phyloP scores from a whole-genome alignment of 2,113 vertebrate genomes.

The Etheostoma cragini region DNA sequence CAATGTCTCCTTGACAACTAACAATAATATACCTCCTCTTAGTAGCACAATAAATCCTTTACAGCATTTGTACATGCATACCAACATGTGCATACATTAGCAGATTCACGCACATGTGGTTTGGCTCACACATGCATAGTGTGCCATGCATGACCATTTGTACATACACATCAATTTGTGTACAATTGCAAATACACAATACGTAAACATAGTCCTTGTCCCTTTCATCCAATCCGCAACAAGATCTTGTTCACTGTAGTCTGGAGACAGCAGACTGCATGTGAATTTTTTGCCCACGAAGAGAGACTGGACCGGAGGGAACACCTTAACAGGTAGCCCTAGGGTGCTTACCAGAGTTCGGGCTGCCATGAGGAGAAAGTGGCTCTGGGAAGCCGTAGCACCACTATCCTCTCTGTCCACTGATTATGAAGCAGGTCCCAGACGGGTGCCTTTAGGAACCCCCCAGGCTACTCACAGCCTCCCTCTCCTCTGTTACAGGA shows the following conservation, averaged over 20 bases:
- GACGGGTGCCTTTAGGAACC: slow-evolving; percentile 84
- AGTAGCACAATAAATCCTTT: slow-evolving; percentile 55
- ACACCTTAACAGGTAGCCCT: slow-evolving; percentile 84
- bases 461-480: slow-evolving; percentile 84
- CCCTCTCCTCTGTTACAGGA: slow-evolving; percentile 83
- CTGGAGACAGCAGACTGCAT: slow-evolving; percentile 63
- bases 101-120: slow-evolving; percentile 21
- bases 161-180: slow-evolving; percentile 49
- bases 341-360: slow-evolving; percentile 80
- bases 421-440: slow-evolving; percentile 86
- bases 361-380: slow-evolving; percentile 76
- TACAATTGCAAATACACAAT: slow-evolving; percentile 47
- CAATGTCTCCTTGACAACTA: slow-evolving; percentile 81
- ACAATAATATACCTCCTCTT: slow-evolving; percentile 72
- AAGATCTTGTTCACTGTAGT: slow-evolving; percentile 51
- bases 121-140: slow-evolving; percentile 39
- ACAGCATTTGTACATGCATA: slow-evolving; percentile 54
- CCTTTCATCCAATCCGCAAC: slow-evolving; percentile 48
- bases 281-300: slow-evolving; percentile 80
- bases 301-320: slow-evolving; percentile 80
- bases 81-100: slow-evolving; percentile 52
- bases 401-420: slow-evolving; percentile 83
- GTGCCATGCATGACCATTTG: slow-evolving; percentile 33
- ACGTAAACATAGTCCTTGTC: slow-evolving; percentile 12
- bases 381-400: slow-evolving; percentile 77